Evolutionary conservation across 1,140 invertebrate species (phyloP), one percentile per base, ranked within the genome.

Genomic region (Philopotamus ludificatus): DNA sequence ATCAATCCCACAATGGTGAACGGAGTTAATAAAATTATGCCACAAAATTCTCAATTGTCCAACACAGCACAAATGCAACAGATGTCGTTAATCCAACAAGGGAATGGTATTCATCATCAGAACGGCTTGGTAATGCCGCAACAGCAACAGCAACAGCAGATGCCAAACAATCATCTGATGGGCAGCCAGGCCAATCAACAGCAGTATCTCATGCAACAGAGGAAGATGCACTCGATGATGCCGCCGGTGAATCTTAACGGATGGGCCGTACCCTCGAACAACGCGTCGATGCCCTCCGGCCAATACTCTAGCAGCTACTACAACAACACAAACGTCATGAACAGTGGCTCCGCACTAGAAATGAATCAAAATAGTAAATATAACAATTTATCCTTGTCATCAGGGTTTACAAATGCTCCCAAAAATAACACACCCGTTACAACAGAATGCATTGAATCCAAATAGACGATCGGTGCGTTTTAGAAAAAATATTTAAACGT

Each of bases 381-480:
- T 66, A 71, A 63, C 67, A 57, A 62, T 61, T 72, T 80, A 21
- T 76, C 78, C 4, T 72, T 81, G 58, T 77, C 79, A n/a, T 77
- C 78, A 1, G 78, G 78, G 67, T 81, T 80, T 73, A 74, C 77
- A 4, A 63, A 74, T 55, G 74, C 75, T 53, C 66, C 75, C n/a
- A 18, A 72, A 3, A 74, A 74, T 21, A 75, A 73, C 71, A 74
- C 77, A 62, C 74, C 77, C 54, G 78, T 59, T 28, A 63, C 76
- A 65, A 74, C 77, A 59, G 78, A 80, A 66, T 79, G 78, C 72
- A 79, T 81, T 76, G 79, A 81, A 73, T 78, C 79, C 71, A 80
- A 81, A 74, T 80, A 79, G 72, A 54, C 51, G 28, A 3, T 26
- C 25, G 22, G 12, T 12, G 12, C 28, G 12, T 34, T 7, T 4